Percentiles rank a stretch among this genome's conserved stretches.
Conservation (phyloP, 2,797 vertebrate species). For the Lophotriccus pileatus region DNA sequence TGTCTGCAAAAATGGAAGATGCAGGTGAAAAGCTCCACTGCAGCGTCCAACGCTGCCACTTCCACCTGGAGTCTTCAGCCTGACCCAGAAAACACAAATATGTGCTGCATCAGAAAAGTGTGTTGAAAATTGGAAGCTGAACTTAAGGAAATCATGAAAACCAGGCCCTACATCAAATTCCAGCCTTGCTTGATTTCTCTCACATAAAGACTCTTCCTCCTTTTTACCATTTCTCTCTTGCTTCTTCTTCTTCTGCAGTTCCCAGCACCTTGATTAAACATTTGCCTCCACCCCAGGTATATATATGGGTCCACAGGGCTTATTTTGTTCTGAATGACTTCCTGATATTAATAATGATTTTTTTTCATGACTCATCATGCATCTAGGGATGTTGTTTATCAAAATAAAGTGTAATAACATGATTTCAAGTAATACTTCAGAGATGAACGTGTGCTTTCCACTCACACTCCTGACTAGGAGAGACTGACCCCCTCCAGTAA, state of each 20-base stretch:
- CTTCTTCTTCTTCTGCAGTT: neutral
- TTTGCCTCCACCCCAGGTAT: neutral
- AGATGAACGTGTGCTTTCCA: neutral
- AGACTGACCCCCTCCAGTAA: neutral
- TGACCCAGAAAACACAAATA: neutral
- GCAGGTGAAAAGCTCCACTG: neutral
- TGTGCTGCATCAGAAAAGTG: neutral
- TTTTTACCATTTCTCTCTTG: neutral
- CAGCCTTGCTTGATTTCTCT: neutral
- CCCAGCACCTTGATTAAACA: neutral
- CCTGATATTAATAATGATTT: neutral
- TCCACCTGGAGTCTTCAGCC: neutral
- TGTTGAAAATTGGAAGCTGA: neutral
- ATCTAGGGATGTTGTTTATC: neutral
- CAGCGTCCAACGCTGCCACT: neutral
- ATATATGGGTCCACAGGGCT: neutral
- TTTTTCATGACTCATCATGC: neutral
- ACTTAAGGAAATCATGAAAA: neutral
- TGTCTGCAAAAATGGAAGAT: neutral
- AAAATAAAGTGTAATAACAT: neutral
- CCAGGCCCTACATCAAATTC: neutral
- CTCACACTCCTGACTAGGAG: neutral
- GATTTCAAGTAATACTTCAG: conserved; percentile 1
- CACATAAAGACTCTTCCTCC: neutral
- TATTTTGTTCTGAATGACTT: conserved; percentile 21